Evolutionary conservation across 2,113 vertebrate genomes (phyloP).

Genomic region (Ellobius talpinus): DNA sequence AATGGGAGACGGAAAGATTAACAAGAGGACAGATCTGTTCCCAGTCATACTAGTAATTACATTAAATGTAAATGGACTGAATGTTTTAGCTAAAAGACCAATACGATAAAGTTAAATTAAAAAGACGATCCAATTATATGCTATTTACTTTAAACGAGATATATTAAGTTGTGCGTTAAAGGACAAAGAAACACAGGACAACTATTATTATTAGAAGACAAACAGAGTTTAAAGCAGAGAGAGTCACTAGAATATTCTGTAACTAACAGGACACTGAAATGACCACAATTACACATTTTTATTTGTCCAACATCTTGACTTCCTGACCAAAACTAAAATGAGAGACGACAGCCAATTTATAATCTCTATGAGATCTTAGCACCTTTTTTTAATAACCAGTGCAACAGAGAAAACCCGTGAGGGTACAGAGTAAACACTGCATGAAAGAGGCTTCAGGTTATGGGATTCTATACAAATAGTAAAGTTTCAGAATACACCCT

Average conservation of each 20-base stretch:
- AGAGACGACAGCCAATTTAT: not conserved
- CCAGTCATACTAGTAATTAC: too few species aligned
- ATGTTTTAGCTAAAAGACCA: not conserved
- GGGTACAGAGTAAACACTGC: fast-evolving
- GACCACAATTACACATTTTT: not conserved
- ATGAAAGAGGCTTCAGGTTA: not conserved
- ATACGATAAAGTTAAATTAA: not conserved
- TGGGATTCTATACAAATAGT: not conserved
- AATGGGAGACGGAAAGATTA: not conserved
- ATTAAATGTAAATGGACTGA: not conserved
- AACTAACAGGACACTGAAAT: not conserved
- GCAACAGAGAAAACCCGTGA: too few species aligned
- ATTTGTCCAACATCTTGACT: not conserved
- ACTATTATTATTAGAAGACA: not conserved
- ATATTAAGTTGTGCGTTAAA: not conserved
- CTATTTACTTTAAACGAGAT: not conserved
- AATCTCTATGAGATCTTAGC: not conserved
- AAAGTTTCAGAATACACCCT: not conserved
- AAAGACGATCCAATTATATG: not conserved
- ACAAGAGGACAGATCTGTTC: not conserved
- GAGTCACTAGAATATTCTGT: not conserved
- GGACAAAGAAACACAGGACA: not conserved
- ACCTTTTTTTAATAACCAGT: not conserved
- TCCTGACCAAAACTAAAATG: not conserved
- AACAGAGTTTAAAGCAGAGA: not conserved